Conservation (phyloP, 2,113 vertebrate species). For the Morone saxatilis region DNA sequence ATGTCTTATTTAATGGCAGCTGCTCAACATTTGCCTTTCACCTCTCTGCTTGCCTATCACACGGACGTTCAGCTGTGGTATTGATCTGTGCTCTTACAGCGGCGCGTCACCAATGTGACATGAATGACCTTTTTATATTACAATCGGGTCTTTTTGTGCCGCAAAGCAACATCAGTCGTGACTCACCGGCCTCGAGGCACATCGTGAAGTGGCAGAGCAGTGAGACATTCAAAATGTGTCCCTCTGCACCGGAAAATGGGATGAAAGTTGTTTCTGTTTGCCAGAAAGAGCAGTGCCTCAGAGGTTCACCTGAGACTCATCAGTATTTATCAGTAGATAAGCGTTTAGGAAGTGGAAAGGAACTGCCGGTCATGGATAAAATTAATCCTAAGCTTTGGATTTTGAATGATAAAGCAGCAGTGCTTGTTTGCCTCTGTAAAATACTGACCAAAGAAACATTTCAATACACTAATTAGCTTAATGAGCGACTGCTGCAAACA, state of each 20-base stretch:
- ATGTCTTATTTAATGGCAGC: not conserved
- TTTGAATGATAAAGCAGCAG: not conserved
- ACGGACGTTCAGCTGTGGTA: slow-evolving; percentile 2
- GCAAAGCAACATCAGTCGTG: slow-evolving; percentile 13
- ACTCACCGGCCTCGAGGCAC: slow-evolving; percentile 1
- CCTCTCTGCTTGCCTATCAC: not conserved
- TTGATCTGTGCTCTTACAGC: not conserved
- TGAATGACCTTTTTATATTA: slow-evolving; percentile 2
- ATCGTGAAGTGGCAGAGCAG: not conserved
- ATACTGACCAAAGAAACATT: not conserved
- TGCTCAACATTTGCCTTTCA: slow-evolving; percentile 19
- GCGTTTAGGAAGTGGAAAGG: not conserved
- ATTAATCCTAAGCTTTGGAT: not conserved
- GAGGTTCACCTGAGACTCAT: not conserved
- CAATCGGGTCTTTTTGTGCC: slow-evolving; percentile 3
- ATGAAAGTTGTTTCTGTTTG: slow-evolving; percentile 27
- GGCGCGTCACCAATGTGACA: not conserved
- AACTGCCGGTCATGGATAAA: not conserved
- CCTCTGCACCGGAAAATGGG: not conserved
- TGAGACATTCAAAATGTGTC: slow-evolving; percentile 11
- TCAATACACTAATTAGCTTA: not conserved
- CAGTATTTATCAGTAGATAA: not conserved
- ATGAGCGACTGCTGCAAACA: not conserved
- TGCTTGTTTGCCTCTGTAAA: not conserved
- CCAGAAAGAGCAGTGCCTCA: slow-evolving; percentile 13